Base-by-base conservation (phyloP, 2,888 invertebrate genomes). In the Polylopha cassiicola region DNA sequence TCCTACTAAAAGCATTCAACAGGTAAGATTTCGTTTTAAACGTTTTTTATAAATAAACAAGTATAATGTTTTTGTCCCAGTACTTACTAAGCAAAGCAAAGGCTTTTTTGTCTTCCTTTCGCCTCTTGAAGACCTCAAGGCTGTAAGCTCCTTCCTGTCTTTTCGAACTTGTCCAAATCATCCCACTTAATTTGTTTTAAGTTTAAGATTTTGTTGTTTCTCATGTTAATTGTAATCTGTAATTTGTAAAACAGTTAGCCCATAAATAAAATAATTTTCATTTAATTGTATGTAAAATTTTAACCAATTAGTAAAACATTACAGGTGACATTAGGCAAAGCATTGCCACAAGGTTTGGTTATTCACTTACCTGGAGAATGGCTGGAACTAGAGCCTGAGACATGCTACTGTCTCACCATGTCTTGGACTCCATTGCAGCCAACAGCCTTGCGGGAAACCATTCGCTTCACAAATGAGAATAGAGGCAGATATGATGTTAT, bases 401-500 rank as follows among this genome's bases (percentile, higher is more conserved):
- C 81, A 39, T 87, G 87, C 43, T 79, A 82, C 27, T 57, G 73
- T 37, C 73, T 93, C 51, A 87, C 87, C 22, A 73, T 93, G 55
- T 62, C 69, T 10, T 93, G 93, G 93, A 87, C 70, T 4, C 93
- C 93, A 0, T 65, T 58, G 8, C 78, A 87, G 48, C 86, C 82
- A 17, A 88, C 88, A 4, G 82, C 88, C 2, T 87, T 89, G 59
- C 80, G 91, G 44, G 90, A 92, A 53, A 87, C 87, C 0, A 71
- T 90, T 20, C 87, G 91, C 36, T 79, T 93, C 28, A 86, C 87
- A 1, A 90, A 91, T 69, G 88, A 87, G 44, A 85, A 87, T 38
- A 86, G 89, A 48, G 88, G 91, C 31, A 87, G 89, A 58, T 90
- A 90, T 73, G 91, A 92, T 59, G 86, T 92, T 3, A 82, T 89